Percentiles rank a stretch among this genome's conserved stretches.
These are phyloP conservation scores for Natrix natrix DNA, from an alignment of 2,797 vertebrate species.

Conservation along the genomic window DNA sequence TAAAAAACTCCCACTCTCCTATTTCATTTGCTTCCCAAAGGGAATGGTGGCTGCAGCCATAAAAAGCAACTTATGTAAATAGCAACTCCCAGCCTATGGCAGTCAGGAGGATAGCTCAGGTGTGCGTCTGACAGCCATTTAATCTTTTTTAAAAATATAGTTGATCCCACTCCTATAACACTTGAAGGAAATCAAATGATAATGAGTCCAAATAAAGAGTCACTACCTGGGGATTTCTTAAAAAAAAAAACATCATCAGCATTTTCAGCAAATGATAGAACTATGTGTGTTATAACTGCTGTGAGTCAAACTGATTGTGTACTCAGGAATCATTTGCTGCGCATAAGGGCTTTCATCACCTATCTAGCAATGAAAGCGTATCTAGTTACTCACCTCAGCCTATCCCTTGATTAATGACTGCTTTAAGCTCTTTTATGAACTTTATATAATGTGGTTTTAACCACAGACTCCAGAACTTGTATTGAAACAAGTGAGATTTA, in stretches of 20 bases:
- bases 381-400: neutral
- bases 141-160: neutral
- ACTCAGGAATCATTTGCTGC: neutral
- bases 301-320: neutral
- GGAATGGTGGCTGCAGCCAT: neutral
- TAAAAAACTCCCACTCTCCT: neutral
- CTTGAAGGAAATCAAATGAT: neutral
- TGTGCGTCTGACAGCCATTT: neutral
- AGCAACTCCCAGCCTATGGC: neutral
- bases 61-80: neutral
- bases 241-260: neutral
- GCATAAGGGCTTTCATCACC: neutral
- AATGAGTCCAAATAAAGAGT: neutral
- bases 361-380: neutral
- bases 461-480: neutral
- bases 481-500: neutral
- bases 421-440: neutral
- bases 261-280: neutral
- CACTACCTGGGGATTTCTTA: neutral
- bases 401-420: neutral
- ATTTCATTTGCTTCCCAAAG: neutral
- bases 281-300: neutral
- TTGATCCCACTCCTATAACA: neutral
- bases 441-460: neutral
- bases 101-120: neutral